phyloP scores from a whole-genome alignment of 1,140 invertebrate genomes.

The Caerostris extrusa region DNA sequence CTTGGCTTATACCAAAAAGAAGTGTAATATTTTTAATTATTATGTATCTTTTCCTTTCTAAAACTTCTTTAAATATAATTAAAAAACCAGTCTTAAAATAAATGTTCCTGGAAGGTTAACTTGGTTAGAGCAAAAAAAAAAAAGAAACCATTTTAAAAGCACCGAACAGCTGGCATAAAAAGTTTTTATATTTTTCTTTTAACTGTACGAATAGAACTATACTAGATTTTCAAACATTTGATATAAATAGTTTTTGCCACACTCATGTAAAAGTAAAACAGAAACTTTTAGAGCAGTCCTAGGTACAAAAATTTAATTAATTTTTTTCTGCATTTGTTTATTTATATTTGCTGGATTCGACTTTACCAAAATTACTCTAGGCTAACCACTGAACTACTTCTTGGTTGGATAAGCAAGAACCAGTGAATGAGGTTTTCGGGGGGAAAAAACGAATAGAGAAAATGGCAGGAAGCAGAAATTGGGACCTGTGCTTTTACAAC shows the following conservation, averaged over 20 bases:
- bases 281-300: not conserved
- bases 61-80: too few species aligned
- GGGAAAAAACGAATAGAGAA: slow-evolving; percentile 66
- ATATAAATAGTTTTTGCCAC: not conserved
- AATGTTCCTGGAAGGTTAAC: too few species aligned
- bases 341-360: not conserved
- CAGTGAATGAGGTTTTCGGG: slow-evolving; percentile 50
- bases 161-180: too few species aligned
- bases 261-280: not conserved
- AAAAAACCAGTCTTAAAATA: too few species aligned
- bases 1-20: too few species aligned
- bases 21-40: too few species aligned
- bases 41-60: too few species aligned
- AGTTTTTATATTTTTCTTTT: too few species aligned
- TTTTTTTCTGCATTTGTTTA: not conserved
- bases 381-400: slow-evolving; percentile 12
- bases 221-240: not conserved
- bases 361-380: not conserved
- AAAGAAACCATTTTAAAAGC: too few species aligned
- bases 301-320: not conserved
- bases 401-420: slow-evolving; percentile 5
- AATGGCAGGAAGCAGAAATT: slow-evolving; percentile 64
- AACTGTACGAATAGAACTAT: too few species aligned
- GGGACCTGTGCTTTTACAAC: slow-evolving; percentile 64
- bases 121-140: too few species aligned